A percentile compares a stretch with the other conserved stretches of the same genome.
Conservation (phyloP, 1,140 invertebrate genomes). For the Antheraea pernyi region DNA sequence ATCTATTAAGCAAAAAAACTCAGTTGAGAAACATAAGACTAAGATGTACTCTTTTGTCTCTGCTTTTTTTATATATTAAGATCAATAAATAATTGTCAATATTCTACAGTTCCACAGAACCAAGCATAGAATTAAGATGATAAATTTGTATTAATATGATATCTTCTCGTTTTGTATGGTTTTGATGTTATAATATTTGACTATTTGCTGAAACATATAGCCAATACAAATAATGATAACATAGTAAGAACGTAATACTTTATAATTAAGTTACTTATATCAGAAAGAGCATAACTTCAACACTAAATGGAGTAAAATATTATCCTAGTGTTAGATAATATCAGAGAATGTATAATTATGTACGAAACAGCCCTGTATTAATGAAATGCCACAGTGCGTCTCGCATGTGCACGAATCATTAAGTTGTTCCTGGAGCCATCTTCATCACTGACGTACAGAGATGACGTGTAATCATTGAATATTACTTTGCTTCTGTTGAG, state of each 20-base stretch:
- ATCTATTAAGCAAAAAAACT: too few species aligned
- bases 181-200: too few species aligned
- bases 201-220: too few species aligned
- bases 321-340: slow-evolving; percentile 2
- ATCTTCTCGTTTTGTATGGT: too few species aligned
- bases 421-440: not conserved
- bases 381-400: slow-evolving; percentile 11
- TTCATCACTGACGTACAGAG: not conserved
- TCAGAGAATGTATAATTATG: slow-evolving; percentile 7
- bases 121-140: too few species aligned
- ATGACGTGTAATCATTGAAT: slow-evolving; percentile 5
- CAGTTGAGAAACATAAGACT: too few species aligned
- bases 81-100: too few species aligned
- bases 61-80: too few species aligned
- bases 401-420: slow-evolving; percentile 1
- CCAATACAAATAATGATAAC: not conserved
- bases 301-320: slow-evolving; percentile 6
- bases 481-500: not conserved
- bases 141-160: too few species aligned
- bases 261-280: slow-evolving; percentile 5
- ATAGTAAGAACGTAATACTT: not conserved
- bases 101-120: too few species aligned
- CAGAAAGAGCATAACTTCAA: slow-evolving; percentile 24
- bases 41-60: too few species aligned
- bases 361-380: slow-evolving; percentile 4